Evolutionary conservation across 2,113 vertebrate species (phyloP), one percentile per base, ranked within the genome.

Genomic region (Setophaga coronata): DNA sequence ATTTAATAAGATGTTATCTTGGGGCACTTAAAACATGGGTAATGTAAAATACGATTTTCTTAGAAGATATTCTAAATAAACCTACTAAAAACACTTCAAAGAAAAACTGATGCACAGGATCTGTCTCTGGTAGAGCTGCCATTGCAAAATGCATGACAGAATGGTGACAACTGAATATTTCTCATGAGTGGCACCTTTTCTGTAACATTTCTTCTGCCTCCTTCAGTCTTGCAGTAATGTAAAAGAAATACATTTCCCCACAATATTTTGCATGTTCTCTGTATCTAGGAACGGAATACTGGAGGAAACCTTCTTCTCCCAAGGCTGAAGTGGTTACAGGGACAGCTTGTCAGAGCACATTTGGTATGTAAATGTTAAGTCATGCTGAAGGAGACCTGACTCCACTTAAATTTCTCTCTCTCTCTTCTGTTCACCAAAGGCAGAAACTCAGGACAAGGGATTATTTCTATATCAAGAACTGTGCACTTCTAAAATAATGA

Each of bases 61-160:
- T 81, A 43, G 43, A 64, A 83, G 13, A 60, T 34, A 56, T 36
- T 48, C 31, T 53, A 84, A 70, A 48, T 66, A 78, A 78, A 98
- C 97, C 93, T 99, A 97, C 91, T 99, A 99, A 96, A 99, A 99
- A 94, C 98, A 99, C 86, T 99, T 99, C 40, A 99, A 95, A 31
- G 98, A 99, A 92, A 61, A 99, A 99, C 64, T 98, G 98, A 94
- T 99, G 98, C 98, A 98, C 98, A 6, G 98, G 98, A 93, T 99
- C 98, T 36, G 98, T 98, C 92, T 99, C 98, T 8, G 98, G 98
- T 33, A 99, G 98, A 89, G 98, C 98, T 66, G 98, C 97, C 10
- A 98, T 98, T 54, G 98, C 97, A 61, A 99, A 99, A 92, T 98
- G 98, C 83, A 98, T 97, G 50, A 98, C 95, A 11, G 98, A 18